phyloP scores from a whole-genome alignment of 2,113 vertebrate genomes.

The Gobio gobio region DNA sequence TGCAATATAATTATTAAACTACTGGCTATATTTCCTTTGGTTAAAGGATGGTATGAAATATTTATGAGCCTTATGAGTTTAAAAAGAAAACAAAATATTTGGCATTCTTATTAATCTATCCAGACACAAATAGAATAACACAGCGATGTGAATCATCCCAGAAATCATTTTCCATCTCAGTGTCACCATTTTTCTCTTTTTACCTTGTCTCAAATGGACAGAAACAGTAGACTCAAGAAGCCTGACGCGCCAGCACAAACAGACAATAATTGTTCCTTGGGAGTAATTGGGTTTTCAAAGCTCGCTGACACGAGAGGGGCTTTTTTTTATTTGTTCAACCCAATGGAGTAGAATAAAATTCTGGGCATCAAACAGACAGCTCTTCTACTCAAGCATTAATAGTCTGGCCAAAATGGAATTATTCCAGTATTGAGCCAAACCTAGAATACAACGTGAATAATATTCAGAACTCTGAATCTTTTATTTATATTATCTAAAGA shows the following conservation, averaged over 20 bases:
- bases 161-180: conserved; percentile 6
- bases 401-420: not conserved
- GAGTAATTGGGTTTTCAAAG: conserved; percentile 45
- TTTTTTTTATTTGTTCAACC: conserved; percentile 46
- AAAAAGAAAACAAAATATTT: not conserved
- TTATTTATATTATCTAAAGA: too few relatives aligned
- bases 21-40: conserved; percentile 48
- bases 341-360: conserved; percentile 1
- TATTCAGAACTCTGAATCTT: too few relatives aligned
- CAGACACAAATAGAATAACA: conserved; percentile 42
- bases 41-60: conserved; percentile 50
- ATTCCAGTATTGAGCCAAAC: not conserved
- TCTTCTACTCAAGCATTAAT: conserved; percentile 16
- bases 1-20: not conserved
- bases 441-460: not conserved
- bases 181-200: conserved; percentile 34
- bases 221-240: conserved; percentile 11
- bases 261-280: conserved; percentile 36
- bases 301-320: conserved; percentile 39
- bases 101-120: conserved; percentile 49
- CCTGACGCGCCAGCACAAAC: conserved; percentile 27
- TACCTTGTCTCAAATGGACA: conserved; percentile 25
- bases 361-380: conserved; percentile 21
- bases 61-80: not conserved
- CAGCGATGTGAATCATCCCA: conserved; percentile 53